Percentiles rank a stretch among this genome's conserved stretches.
Conservation (phyloP, 92 coral and sea anemone species). For the Palythoa caribaeorum region DNA sequence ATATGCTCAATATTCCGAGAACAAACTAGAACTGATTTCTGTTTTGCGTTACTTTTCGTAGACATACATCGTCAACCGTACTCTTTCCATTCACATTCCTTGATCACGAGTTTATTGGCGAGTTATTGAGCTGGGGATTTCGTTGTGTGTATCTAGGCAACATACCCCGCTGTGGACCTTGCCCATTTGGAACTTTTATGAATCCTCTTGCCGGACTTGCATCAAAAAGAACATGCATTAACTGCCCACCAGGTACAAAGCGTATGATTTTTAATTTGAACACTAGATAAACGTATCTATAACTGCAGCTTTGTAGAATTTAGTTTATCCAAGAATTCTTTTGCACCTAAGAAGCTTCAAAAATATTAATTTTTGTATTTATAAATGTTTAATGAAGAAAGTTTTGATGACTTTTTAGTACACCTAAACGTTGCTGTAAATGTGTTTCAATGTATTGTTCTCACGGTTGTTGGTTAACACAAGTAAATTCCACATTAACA, state of each 20-base stretch:
- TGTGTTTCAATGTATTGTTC: too few species aligned
- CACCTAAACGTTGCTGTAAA: too few species aligned
- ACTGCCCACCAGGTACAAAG: not conserved
- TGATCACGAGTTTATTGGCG: not conserved
- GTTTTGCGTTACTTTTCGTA: not conserved
- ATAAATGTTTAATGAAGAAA: too few species aligned
- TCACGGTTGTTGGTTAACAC: too few species aligned
- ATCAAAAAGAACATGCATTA: not conserved
- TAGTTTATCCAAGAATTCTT: too few species aligned
- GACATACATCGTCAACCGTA: not conserved
- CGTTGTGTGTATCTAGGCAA: not conserved
- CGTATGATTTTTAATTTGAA: not conserved
- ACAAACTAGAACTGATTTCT: not conserved
- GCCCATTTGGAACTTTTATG: slow-evolving; percentile 17
- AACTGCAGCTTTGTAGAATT: too few species aligned
- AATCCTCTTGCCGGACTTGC: too few species aligned
- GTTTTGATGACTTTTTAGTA: too few species aligned
- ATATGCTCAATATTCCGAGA: not conserved
- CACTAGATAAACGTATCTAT: not conserved
- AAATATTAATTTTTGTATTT: too few species aligned
- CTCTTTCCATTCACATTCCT: not conserved
- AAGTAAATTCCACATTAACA: too few species aligned
- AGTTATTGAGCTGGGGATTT: not conserved
- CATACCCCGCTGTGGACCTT: not conserved
- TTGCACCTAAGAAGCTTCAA: too few species aligned